Evolutionary conservation across 2,797 vertebrate species (phyloP).

Genomic region (Melanotaenia boesemani): DNA sequence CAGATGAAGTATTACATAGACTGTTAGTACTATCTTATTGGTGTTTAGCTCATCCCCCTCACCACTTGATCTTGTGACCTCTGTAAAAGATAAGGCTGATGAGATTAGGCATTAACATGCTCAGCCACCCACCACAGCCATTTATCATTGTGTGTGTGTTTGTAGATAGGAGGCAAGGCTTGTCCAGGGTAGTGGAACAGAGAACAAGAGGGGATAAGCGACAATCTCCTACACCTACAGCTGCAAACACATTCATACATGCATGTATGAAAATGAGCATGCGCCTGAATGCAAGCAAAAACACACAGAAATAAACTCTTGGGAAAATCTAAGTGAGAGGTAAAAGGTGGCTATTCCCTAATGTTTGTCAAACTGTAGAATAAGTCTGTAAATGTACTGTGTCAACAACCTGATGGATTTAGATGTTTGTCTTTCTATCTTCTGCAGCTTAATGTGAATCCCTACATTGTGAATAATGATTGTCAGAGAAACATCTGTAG

Average conservation of each 20-base stretch:
- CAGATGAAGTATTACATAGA: constrained; percentile 20
- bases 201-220: constrained; percentile 31
- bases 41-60: constrained; percentile 74
- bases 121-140: constrained; percentile 75
- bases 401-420: constrained; percentile 54
- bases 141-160: constrained; percentile 68
- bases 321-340: constrained; percentile 15
- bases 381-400: constrained; percentile 60
- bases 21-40: constrained; percentile 60
- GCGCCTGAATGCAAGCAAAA: constrained; percentile 35
- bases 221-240: constrained; percentile 27
- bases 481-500: constrained; percentile 38
- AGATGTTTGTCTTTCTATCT: constrained; percentile 58
- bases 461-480: constrained; percentile 53
- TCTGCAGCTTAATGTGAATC: constrained; percentile 62
- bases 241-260: constrained; percentile 24
- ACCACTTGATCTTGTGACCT: constrained; percentile 74
- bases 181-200: constrained; percentile 26
- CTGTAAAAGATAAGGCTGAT: constrained; percentile 77
- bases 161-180: constrained; percentile 36
- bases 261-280: constrained; percentile 45
- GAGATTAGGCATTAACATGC: constrained; percentile 82
- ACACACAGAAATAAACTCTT: constrained; percentile 25
- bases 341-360: constrained; percentile 26
- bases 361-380: constrained; percentile 57